These are phyloP conservation scores for Ochropacha duplaris DNA, from an alignment of 2,888 invertebrate species.

Conservation along the genomic window DNA sequence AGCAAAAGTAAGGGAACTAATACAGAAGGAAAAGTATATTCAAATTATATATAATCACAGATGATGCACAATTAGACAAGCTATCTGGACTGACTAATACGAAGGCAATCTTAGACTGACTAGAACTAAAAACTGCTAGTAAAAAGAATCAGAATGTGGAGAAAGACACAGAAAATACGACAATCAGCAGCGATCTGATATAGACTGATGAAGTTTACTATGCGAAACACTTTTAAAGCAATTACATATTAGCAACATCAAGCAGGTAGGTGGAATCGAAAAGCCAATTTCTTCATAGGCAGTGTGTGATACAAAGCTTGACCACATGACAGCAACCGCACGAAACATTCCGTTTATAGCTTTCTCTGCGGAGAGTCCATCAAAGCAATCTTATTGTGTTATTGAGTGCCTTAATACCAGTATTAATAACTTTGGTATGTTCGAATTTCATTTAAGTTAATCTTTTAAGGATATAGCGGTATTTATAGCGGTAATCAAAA, in stretches of 20 bases:
- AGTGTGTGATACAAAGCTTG: constrained; percentile 46
- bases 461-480: not conserved
- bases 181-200: not conserved
- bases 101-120: no score
- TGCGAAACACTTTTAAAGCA: not conserved
- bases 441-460: constrained; percentile 30
- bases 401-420: constrained; percentile 23
- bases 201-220: not conserved
- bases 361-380: constrained; percentile 51
- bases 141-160: not conserved
- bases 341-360: constrained; percentile 47
- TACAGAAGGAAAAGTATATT: not conserved
- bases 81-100: not conserved
- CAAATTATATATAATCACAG: no score
- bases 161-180: not conserved
- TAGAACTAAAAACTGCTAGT: no score
- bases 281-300: constrained; percentile 42
- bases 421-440: constrained; percentile 26
- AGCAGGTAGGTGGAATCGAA: constrained; percentile 27
- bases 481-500: not conserved
- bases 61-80: not conserved
- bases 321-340: constrained; percentile 62
- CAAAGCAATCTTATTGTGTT: constrained; percentile 37
- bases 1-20: not conserved
- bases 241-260: constrained; percentile 14